Conservation (phyloP, 30 jellyfish, hydroid and myxozoan species). For the Hydra vulgaris region DNA sequence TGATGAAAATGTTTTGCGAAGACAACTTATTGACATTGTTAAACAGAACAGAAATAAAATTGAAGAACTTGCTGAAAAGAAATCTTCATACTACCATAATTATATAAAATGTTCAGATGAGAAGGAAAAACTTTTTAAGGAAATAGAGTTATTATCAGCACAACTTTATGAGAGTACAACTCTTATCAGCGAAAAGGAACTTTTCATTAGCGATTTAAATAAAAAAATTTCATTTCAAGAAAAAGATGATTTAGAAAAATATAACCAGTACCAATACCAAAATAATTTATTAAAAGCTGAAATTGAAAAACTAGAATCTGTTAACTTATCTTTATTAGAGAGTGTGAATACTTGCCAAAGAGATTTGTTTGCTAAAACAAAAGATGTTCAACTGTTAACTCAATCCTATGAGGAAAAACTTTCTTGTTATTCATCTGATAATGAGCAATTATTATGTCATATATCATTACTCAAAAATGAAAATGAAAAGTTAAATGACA, state of each 20-base stretch:
- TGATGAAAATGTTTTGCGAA: conserved; percentile 3
- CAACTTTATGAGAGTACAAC: background rate
- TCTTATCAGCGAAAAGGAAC: background rate
- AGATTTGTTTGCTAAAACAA: background rate
- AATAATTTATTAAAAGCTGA: background rate
- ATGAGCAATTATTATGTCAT: background rate
- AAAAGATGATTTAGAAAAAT: background rate
- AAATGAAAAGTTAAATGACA: background rate
- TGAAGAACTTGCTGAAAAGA: background rate
- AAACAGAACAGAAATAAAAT: conserved; percentile 1
- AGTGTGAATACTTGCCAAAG: background rate
- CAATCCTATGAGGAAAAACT: background rate
- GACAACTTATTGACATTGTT: background rate
- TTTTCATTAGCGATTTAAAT: background rate
- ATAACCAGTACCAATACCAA: background rate
- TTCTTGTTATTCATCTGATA: background rate
- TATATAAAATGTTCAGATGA: background rate
- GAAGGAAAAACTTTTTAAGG: background rate
- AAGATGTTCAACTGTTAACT: background rate
- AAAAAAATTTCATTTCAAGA: background rate
- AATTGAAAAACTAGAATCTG: background rate
- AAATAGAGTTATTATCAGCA: background rate
- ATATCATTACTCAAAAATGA: background rate
- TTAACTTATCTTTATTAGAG: background rate
- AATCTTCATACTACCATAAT: background rate